These are phyloP conservation scores for Ploceus nigricollis DNA, from an alignment of 2,113 vertebrate genomes.

Conservation along the genomic window DNA sequence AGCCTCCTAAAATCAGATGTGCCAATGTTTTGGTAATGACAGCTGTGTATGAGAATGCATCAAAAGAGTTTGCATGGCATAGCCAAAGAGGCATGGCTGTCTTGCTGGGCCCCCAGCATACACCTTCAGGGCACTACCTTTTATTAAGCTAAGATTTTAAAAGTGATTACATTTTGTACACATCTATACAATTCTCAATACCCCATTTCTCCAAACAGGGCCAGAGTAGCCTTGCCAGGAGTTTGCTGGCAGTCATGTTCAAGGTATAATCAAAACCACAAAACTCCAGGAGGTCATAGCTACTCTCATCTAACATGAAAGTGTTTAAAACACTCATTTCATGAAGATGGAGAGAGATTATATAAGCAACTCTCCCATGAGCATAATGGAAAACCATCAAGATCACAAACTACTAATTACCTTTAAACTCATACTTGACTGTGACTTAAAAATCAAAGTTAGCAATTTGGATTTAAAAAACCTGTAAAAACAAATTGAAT, in stretches of 20 bases:
- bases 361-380: neutral
- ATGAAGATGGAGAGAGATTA: neutral
- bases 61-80: fast-evolving
- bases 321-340: neutral
- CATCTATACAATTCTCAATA: neutral
- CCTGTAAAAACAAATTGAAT: neutral
- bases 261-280: neutral
- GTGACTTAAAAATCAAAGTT: neutral
- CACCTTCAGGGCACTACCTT: neutral
- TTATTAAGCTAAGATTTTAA: neutral
- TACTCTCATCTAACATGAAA: neutral
- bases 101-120: neutral
- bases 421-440: neutral
- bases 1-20: neutral
- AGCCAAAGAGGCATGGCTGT: neutral
- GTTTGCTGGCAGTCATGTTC: neutral
- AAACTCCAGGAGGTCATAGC: neutral
- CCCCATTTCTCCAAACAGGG: neutral
- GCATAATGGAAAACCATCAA: neutral
- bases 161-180: neutral
- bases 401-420: neutral
- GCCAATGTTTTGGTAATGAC: neutral
- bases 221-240: neutral
- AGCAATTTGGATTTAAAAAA: neutral
- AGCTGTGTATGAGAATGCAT: fast-evolving